These are phyloP conservation scores for Hippoglossus stenolepis DNA, from an alignment of 2,113 vertebrate genomes.

Conservation along the genomic window DNA sequence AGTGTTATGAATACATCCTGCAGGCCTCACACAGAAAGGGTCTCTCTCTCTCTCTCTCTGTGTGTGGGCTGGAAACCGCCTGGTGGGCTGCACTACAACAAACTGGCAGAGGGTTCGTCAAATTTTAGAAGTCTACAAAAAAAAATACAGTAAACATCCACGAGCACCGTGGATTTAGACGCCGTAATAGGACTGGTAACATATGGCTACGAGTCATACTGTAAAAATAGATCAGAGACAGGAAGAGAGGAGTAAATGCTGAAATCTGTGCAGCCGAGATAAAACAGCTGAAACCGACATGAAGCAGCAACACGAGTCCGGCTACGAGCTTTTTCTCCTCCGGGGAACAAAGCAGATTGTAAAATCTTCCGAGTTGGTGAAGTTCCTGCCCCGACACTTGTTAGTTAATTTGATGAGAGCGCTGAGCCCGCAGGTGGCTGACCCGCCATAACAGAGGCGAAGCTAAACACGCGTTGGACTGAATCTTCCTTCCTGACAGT, in stretches of 20 bases:
- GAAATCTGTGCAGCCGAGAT: too few relatives aligned
- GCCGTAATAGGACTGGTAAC: background rate
- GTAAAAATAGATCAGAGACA: background rate
- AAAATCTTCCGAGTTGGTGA: background rate
- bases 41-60: too few relatives aligned
- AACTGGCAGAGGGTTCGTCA: too few relatives aligned
- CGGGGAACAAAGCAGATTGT: too few relatives aligned
- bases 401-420: background rate
- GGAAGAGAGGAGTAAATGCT: background rate
- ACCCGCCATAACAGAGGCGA: background rate
- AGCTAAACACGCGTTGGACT: background rate
- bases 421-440: background rate
- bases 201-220: background rate
- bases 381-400: background rate
- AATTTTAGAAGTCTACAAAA: too few relatives aligned
- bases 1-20: too few relatives aligned
- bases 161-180: background rate
- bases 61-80: too few relatives aligned
- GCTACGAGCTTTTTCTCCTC: background rate
- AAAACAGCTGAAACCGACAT: too few relatives aligned
- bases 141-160: too few relatives aligned
- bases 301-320: too few relatives aligned
- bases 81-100: too few relatives aligned
- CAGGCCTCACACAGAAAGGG: too few relatives aligned
- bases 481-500: background rate